Conservation (phyloP, 2,888 invertebrate genomes). For the Rotaria magnacalcarata region DNA sequence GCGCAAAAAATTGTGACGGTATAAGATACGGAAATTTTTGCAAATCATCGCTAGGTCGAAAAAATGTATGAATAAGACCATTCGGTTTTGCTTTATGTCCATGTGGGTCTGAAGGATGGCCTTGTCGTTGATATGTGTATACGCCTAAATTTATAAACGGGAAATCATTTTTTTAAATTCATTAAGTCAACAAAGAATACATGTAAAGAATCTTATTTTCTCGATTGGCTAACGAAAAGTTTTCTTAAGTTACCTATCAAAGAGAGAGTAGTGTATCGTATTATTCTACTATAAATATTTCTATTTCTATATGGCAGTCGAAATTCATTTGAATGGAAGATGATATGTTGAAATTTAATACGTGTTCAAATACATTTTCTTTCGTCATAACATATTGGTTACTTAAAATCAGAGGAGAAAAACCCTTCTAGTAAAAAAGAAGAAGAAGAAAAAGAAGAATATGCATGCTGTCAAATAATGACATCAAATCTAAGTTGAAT, state of each 20-base stretch:
- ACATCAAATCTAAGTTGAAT: neutral
- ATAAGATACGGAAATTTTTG: neutral
- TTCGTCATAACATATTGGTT: too few species aligned
- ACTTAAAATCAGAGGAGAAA: too few species aligned
- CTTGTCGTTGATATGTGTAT: neutral
- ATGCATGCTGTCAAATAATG: neutral
- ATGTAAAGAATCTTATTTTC: too few species aligned
- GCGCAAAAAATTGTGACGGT: neutral
- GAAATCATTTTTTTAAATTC: neutral
- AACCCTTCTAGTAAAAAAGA: neutral
- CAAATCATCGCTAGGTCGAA: slow-evolving; percentile 11
- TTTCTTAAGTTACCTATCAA: too few species aligned
- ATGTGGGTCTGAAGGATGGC: neutral
- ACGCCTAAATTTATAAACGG: neutral
- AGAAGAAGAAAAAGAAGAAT: neutral
- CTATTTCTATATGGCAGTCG: too few species aligned
- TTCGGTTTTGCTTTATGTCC: neutral
- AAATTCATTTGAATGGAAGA: too few species aligned
- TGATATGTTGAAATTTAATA: too few species aligned
- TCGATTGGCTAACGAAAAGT: too few species aligned
- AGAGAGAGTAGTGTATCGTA: too few species aligned
- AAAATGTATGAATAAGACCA: neutral
- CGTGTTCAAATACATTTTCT: too few species aligned
- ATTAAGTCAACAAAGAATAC: too few species aligned
- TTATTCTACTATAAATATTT: too few species aligned